These are phyloP conservation scores for Cossypha heuglini DNA, from an alignment of 2,797 vertebrate species.

Conservation along the genomic window DNA sequence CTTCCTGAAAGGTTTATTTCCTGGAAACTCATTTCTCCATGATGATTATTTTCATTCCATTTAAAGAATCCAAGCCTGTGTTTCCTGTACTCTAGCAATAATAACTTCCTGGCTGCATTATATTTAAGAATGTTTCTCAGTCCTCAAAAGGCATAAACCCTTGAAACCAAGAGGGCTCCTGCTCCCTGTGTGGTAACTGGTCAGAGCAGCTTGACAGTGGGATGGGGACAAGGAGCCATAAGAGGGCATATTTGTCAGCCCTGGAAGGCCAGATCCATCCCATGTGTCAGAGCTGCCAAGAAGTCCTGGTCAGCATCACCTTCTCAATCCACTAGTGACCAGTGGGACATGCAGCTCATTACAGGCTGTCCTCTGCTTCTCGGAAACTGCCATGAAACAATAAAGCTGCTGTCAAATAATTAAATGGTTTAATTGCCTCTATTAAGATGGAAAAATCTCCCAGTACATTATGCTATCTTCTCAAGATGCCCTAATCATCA, in stretches of 20 bases:
- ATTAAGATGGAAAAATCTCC: neutral
- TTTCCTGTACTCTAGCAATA: neutral
- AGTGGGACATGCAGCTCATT: neutral
- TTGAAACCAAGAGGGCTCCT: neutral
- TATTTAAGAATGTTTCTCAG: neutral
- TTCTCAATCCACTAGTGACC: neutral
- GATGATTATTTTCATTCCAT: neutral
- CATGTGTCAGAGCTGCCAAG: neutral
- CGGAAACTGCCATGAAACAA: neutral
- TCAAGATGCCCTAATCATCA: neutral
- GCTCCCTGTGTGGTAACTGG: neutral
- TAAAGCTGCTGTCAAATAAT: constrained; percentile 33
- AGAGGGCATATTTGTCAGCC: neutral
- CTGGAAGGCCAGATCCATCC: neutral
- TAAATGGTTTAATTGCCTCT: neutral
- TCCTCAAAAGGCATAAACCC: neutral
- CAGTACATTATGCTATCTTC: neutral
- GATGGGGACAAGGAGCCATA: neutral
- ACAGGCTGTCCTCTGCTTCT: neutral
- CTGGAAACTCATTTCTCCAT: neutral
- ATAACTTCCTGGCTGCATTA: neutral
- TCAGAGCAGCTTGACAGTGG: neutral
- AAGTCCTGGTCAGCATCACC: neutral
- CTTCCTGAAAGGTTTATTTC: neutral
- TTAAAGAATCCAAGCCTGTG: neutral